A percentile compares a stretch with the other conserved stretches of the same genome.
These are phyloP conservation scores for Leptinotarsa rubiginosa DNA, from an alignment of 2,888 invertebrate genomes.

Conservation along the genomic window DNA sequence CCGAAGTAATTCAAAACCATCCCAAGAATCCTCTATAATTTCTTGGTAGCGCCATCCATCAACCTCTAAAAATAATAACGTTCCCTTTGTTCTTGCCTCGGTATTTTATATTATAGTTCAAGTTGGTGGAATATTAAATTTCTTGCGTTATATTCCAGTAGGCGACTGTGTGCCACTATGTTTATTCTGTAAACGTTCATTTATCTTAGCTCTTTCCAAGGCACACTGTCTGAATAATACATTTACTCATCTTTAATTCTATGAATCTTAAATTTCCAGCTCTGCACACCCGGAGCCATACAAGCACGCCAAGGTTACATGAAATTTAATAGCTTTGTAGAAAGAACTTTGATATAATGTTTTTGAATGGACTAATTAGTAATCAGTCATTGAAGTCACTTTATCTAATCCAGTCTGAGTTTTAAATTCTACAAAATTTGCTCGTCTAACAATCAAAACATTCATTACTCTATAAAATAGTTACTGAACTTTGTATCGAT, in stretches of 20 bases:
- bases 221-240: slow-evolving; percentile 63
- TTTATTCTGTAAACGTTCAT: slow-evolving; percentile 60
- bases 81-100: slow-evolving; percentile 36
- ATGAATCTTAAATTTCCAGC: slow-evolving; percentile 64
- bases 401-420: neutral
- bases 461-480: too few species aligned
- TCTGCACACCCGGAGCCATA: slow-evolving; percentile 46
- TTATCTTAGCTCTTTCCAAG: slow-evolving; percentile 64
- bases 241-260: slow-evolving; percentile 66
- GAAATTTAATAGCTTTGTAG: slow-evolving; percentile 44
- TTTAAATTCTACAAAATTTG: too few species aligned
- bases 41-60: slow-evolving; percentile 40
- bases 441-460: too few species aligned
- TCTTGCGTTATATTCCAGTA: slow-evolving; percentile 43
- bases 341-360: slow-evolving; percentile 26
- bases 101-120: slow-evolving; percentile 39
- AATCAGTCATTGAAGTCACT: slow-evolving; percentile 17
- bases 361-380: neutral
- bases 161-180: slow-evolving; percentile 54
- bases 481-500: too few species aligned
- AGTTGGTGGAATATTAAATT: slow-evolving; percentile 44
- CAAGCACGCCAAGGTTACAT: slow-evolving; percentile 39
- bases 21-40: slow-evolving; percentile 41
- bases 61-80: slow-evolving; percentile 40
- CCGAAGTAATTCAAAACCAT: slow-evolving; percentile 32